Evolutionary conservation across 1,140 invertebrate species (phyloP).

Genomic region (Harlomillsia oculata): DNA sequence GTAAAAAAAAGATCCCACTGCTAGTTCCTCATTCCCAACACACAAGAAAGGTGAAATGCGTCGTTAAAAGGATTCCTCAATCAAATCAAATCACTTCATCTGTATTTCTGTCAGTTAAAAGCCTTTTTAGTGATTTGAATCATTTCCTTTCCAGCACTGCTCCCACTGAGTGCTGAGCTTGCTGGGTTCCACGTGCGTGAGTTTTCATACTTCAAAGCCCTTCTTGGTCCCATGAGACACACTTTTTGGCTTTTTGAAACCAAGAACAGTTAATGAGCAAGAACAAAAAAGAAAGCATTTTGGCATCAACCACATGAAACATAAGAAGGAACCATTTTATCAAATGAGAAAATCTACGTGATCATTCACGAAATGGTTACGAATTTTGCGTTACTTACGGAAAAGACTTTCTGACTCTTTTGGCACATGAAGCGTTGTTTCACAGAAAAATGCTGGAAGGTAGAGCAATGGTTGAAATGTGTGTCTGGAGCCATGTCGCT

Average conservation of each 20-base stretch:
- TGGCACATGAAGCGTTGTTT: conserved; percentile 45
- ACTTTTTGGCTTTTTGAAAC: not conserved
- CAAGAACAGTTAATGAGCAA: too few relatives aligned
- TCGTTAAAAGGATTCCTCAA: too few relatives aligned
- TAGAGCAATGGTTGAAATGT: conserved; percentile 40
- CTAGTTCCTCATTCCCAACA: not conserved
- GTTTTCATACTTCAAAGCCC: not conserved
- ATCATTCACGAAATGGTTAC: too few relatives aligned
- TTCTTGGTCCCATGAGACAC: not conserved
- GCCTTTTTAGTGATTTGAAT: not conserved
- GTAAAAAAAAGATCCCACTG: not conserved
- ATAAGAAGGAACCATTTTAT: too few relatives aligned
- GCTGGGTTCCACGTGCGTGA: not conserved
- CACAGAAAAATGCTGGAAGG: conserved; percentile 44
- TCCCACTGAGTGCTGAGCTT: too few relatives aligned
- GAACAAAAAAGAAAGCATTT: too few relatives aligned
- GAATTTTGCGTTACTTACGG: conserved; percentile 36
- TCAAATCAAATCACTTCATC: conserved; percentile 10
- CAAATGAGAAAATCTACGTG: too few relatives aligned
- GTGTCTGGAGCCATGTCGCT: conserved; percentile 35
- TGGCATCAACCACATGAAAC: too few relatives aligned
- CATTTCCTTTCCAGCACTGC: too few relatives aligned
- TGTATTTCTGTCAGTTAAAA: not conserved
- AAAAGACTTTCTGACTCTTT: conserved; percentile 42
- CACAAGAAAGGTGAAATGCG: too few relatives aligned